phyloP scores from a whole-genome alignment of 1,140 invertebrate genomes.

The Camponotus pennsylvanicus region DNA sequence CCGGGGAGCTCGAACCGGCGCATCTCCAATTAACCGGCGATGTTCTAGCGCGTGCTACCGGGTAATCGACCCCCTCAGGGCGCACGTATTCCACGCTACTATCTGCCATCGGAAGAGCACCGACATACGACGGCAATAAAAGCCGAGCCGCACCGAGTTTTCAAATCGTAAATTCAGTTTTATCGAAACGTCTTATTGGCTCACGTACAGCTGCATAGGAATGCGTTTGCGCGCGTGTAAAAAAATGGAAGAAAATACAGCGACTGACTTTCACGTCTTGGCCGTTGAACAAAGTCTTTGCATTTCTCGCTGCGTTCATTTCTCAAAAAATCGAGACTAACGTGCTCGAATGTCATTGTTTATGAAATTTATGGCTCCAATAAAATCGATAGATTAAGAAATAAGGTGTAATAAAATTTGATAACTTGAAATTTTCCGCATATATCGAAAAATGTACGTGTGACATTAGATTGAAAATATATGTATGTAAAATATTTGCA shows the following conservation, averaged over 20 bases:
- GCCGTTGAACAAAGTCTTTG: neutral
- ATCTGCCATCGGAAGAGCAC: conserved; percentile 56
- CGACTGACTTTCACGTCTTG: conserved; percentile 28
- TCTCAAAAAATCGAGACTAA: neutral
- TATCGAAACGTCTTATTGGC: conserved; percentile 64
- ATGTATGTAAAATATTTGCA: neutral
- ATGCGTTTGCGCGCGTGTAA: conserved; percentile 7
- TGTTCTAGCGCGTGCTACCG: conserved; percentile 63
- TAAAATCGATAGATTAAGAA: neutral
- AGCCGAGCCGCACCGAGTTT: conserved; percentile 59
- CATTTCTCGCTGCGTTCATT: neutral
- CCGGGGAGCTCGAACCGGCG: conserved; percentile 49
- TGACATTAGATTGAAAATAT: neutral
- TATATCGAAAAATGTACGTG: neutral
- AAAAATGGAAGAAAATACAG: conserved; percentile 10
- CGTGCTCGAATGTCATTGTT: neutral
- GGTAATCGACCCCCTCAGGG: conserved; percentile 60
- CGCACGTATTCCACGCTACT: conserved; percentile 56
- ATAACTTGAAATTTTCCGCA: neutral
- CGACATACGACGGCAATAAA: conserved; percentile 62
- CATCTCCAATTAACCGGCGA: conserved; percentile 60
- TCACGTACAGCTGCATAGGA: conserved; percentile 40
- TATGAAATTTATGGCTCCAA: neutral
- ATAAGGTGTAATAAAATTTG: neutral
- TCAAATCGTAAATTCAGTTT: conserved; percentile 64